Base-by-base conservation (phyloP, 2,888 invertebrate species). In the Caenorhabditis wallacei region DNA sequence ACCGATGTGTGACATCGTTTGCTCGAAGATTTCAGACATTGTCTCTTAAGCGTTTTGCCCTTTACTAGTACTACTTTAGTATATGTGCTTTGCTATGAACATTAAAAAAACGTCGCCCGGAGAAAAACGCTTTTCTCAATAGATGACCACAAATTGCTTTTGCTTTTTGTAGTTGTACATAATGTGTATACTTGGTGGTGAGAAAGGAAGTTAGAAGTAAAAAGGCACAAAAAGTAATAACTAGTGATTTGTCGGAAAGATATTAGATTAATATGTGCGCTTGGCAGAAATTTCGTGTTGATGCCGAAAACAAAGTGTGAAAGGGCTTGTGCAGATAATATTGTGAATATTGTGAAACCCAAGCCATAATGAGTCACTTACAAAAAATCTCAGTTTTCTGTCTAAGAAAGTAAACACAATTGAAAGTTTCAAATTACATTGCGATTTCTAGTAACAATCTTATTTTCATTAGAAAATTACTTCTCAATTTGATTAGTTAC, bases 71-170 rank as follows among this genome's bases (percentile, higher is more conserved):
- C 57, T 51, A 57, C 26, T 66, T 26, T 78, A 69, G 11, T 18
- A 48, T 18, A 48, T 13, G 7, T 48, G 4, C 18, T 48, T 48
- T 18, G 46, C 40, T 66, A 40, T 26, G 68, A 68, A 59, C 51
- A 76, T 61, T 37, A 68, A 76, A 40, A 53, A 53, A 48, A n/a
- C 59, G 40, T n/a, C 2, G 10, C 22, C 43, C n/a, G n/a, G n/a
- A n/a, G 26, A 59, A 70, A 56, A 46, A 22, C 48, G 43, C 22
- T 75, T 75, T 53, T 76, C 59, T 76, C 59, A 53, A 76, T 76
- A 61, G 78, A 69, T 69, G 78, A 69, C 78, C 69, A 78, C 69
- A 78, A 78, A 78, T 78, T 78, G 78, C 78, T 66, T 24, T 51
- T n/a, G 24, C 22, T 78, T 63, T 63, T 46, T 30, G 59, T 54